A percentile compares a stretch with the other conserved stretches of the same genome.
Conservation (phyloP, 2,888 invertebrate genomes). For the Scaeva pyrastri region DNA sequence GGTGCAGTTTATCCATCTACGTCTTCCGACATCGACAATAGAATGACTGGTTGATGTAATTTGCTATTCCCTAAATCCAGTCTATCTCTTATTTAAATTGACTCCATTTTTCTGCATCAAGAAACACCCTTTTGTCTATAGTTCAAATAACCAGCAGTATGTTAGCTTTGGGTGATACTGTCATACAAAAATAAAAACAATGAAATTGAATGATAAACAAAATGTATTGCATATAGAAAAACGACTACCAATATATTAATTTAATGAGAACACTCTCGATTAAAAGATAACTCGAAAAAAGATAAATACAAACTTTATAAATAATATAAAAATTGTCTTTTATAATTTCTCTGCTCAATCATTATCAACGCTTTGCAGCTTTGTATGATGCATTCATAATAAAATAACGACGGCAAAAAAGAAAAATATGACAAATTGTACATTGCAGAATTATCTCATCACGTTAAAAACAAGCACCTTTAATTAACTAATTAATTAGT, state of each 20-base stretch:
- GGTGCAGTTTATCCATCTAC: neutral
- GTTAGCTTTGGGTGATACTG: neutral
- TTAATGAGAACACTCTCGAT: no score
- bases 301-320: no score
- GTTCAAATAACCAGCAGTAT: neutral
- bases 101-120: neutral
- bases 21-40: neutral
- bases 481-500: constrained; percentile 7
- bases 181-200: neutral
- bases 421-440: neutral
- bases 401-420: no score
- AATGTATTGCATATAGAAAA: no score
- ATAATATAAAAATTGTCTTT: no score
- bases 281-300: no score
- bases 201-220: neutral
- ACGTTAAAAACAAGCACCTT: neutral
- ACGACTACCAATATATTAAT: no score
- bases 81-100: neutral
- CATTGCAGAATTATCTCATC: constrained; percentile 6
- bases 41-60: neutral
- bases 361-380: no score
- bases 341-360: no score
- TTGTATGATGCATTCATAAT: no score
- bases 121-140: neutral
- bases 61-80: neutral